phyloP scores from a whole-genome alignment of 1,140 invertebrate species.

The Sarcophaga peregrina region DNA sequence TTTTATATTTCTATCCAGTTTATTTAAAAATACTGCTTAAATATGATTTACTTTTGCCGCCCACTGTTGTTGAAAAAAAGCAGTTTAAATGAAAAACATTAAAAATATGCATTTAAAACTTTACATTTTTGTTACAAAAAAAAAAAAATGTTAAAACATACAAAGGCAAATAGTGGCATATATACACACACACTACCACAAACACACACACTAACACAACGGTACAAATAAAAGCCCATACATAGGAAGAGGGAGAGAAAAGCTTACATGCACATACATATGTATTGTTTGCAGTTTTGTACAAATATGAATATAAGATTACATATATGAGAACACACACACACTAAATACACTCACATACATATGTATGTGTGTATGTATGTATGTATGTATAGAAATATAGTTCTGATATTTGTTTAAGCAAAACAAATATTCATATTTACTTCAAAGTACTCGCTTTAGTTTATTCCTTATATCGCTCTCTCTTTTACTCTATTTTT shows the following conservation, averaged over 20 bases:
- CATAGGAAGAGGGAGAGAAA: no score
- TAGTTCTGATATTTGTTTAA: background rate
- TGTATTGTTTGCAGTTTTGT: no score
- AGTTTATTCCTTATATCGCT: no score
- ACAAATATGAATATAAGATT: no score
- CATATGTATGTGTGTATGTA: background rate
- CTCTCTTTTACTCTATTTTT: no score
- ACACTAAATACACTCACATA: background rate
- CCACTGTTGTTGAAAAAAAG: background rate
- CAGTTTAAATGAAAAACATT: background rate
- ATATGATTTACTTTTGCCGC: background rate
- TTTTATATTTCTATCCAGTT: no score
- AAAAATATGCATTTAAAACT: background rate
- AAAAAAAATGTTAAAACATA: background rate
- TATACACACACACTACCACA: background rate
- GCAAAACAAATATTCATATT: constrained; percentile 20
- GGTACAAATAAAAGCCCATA: no score
- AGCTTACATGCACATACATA: no score
- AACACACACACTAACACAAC: background rate
- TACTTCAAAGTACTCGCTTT: background rate
- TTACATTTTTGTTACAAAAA: background rate
- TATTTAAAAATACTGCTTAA: background rate
- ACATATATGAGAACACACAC: no score
- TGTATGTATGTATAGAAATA: background rate
- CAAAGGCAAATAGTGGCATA: background rate